A percentile compares a stretch with the other conserved stretches of the same genome.
phyloP scores from a whole-genome alignment of 2,888 invertebrate species.

The Cryptosula pallasiana region DNA sequence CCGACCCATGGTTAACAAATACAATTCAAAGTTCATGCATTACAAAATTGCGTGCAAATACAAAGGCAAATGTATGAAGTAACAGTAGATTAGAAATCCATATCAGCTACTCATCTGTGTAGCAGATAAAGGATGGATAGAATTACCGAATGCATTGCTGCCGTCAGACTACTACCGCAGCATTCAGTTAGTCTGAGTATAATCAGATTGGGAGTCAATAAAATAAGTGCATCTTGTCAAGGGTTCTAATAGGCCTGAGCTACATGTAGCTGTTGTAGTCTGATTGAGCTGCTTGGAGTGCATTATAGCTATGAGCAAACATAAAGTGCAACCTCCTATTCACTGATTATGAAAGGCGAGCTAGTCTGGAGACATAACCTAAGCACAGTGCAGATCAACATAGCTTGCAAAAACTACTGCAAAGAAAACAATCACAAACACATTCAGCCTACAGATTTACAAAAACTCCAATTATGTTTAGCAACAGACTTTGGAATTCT shows the following conservation, averaged over 20 bases:
- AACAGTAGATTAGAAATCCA: background rate
- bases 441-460: background rate
- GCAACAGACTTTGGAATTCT: no score
- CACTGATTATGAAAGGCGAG: no score
- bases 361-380: no score
- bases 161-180: background rate
- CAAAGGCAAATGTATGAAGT: background rate
- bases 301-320: no score
- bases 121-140: background rate
- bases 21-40: background rate
- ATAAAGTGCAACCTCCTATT: no score
- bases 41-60: background rate
- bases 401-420: no score
- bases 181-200: background rate
- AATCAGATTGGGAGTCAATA: background rate
- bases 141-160: background rate
- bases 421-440: background rate
- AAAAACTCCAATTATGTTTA: no score
- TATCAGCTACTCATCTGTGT: background rate
- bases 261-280: no score
- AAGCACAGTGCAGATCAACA: no score
- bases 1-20: background rate
- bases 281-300: no score
- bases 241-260: no score
- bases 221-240: conserved; percentile 2